phyloP scores from a whole-genome alignment of 2,797 vertebrate genomes.

The Aphelocoma californica region DNA sequence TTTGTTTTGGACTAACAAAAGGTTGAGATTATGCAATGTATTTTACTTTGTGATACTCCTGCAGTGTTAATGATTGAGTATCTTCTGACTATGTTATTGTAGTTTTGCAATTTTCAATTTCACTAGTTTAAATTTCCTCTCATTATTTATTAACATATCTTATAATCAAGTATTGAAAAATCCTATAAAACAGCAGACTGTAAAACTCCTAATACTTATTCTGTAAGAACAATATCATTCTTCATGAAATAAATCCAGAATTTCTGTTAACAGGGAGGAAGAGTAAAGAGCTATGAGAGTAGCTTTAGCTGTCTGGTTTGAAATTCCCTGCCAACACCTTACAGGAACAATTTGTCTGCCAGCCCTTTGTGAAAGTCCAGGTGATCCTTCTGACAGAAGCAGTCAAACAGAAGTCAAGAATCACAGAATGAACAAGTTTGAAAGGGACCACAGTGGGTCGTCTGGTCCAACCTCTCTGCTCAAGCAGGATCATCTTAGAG shows the following conservation, averaged over 20 bases:
- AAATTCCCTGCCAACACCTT: background rate
- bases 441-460: background rate
- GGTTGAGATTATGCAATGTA: background rate
- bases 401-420: background rate
- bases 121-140: background rate
- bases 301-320: background rate
- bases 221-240: background rate
- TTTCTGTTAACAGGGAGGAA: background rate
- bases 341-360: background rate
- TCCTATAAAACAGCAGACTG: background rate
- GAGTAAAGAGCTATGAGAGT: background rate
- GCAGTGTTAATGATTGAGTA: background rate
- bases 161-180: conserved; percentile 14
- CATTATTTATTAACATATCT: background rate
- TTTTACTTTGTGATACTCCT: background rate
- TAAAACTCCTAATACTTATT: background rate
- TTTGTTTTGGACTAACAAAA: conserved; percentile 29
- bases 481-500: background rate
- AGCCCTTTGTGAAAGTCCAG: background rate
- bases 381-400: background rate
- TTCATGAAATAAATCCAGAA: background rate
- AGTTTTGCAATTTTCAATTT: conserved; percentile 29
- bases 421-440: background rate
- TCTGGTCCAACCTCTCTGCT: background rate
- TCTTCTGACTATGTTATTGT: background rate